A percentile compares a stretch with the other conserved stretches of the same genome.
phyloP scores from a whole-genome alignment of 2,888 invertebrate species.

The Watsonalla cultraria region DNA sequence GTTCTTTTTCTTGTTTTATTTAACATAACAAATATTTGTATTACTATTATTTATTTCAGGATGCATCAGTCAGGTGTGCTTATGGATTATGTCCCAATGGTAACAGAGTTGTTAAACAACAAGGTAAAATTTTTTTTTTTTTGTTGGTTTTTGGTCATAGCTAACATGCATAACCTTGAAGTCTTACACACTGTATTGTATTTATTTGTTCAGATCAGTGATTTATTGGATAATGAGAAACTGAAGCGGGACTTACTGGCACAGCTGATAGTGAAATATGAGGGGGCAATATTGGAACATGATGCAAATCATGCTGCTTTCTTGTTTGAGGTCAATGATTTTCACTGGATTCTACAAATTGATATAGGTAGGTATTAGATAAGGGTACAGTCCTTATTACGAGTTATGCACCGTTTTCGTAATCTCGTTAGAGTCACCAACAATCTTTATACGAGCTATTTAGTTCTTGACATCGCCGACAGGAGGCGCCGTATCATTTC shows the following conservation, averaged over 20 bases:
- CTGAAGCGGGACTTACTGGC: slow-evolving; percentile 64
- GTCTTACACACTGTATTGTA: too few species aligned
- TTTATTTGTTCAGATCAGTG: slow-evolving; percentile 46
- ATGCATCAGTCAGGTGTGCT: slow-evolving; percentile 74
- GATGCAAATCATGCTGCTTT: slow-evolving; percentile 74
- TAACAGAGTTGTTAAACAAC: slow-evolving; percentile 72
- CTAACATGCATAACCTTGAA: background rate
- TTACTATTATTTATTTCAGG: slow-evolving; percentile 29
- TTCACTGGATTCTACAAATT: slow-evolving; percentile 80
- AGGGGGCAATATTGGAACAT: slow-evolving; percentile 70
- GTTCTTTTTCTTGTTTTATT: background rate
- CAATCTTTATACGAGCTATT: too few species aligned
- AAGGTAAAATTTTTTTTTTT: slow-evolving; percentile 50
- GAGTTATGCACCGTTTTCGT: too few species aligned
- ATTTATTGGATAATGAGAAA: slow-evolving; percentile 63
- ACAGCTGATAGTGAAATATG: slow-evolving; percentile 69
- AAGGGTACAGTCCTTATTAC: slow-evolving; percentile 31
- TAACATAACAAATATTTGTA: background rate
- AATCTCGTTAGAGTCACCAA: too few species aligned
- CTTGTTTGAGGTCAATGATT: slow-evolving; percentile 80
- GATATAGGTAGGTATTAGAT: too few species aligned
- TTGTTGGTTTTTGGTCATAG: background rate
- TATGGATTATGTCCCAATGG: slow-evolving; percentile 78
- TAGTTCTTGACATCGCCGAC: too few species aligned
- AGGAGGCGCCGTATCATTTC: too few species aligned